Evolutionary conservation across 2,113 vertebrate genomes (phyloP), one percentile per base, ranked within the genome.

Genomic region (Paedocypris sp.): DNA sequence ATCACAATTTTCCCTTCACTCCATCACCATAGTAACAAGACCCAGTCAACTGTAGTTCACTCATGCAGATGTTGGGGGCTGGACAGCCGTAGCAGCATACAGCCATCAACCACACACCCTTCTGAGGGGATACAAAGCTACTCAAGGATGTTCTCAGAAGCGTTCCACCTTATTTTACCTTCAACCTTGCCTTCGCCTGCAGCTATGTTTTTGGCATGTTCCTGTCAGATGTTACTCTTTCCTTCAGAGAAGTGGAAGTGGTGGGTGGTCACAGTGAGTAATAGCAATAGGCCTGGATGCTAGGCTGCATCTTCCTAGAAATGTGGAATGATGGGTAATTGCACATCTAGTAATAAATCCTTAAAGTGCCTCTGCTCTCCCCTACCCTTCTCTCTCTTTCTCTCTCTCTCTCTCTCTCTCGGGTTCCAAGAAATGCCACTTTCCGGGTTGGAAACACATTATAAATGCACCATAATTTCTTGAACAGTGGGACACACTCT

Each of bases 381-480:
- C 18, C 26, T 9, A 13, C 7, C 45, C 5, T 31, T 16, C 43
- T 16, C 20, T 47, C 31, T 36, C 43, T 38, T 46, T 50, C 35
- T 47, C 58, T 47, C 39, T 33, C 48, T 46, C 23, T 22, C 47
- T 39, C 43, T 31, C 28, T 32, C 36, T 33, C 15, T 16, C 5
- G 11, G 1, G 13, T 18, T 19, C 15, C 23, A 28, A 35, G 49
- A 35, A 51, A 45, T 9, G 22, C 28, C n/a, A 53, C 20, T 28
- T 53, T 64, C 41, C 29, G 54, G 25, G 52, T 49, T 59, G 63
- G 29, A 50, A 66, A 43, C 38, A 13, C 29, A 56, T 60, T 67
- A 62, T 62, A 49, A 67, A 67, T 67, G 41, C 29, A 61, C 58
- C 47, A 42, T 58, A 67, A 56, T 67, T 67, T 56, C 29, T 56